phyloP scores from a whole-genome alignment of 2,113 vertebrate genomes.

The Astur gentilis region DNA sequence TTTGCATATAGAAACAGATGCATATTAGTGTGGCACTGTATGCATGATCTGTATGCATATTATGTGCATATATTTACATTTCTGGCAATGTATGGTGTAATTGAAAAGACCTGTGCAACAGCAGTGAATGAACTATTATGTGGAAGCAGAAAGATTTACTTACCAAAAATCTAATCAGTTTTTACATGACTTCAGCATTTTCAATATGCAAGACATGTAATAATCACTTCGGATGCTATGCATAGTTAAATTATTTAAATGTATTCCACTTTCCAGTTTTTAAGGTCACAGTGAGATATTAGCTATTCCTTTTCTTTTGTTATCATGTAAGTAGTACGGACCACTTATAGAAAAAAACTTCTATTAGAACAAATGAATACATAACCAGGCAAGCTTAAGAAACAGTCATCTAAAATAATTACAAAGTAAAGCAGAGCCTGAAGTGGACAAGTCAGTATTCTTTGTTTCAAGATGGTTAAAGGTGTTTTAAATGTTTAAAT shows the following conservation, averaged over 20 bases:
- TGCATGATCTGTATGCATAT: not conserved
- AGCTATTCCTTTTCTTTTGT: not conserved
- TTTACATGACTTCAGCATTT: slow-evolving; percentile 2
- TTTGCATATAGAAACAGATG: not conserved
- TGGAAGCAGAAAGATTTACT: not conserved
- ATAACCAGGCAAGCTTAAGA: not conserved
- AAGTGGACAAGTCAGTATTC: not conserved
- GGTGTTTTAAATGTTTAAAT: slow-evolving; percentile 1
- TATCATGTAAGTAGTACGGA: not conserved
- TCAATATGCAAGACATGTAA: not conserved
- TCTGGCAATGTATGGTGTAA: not conserved
- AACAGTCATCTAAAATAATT: not conserved
- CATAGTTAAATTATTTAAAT: slow-evolving; percentile 47
- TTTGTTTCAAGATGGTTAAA: not conserved
- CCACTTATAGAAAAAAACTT: not conserved
- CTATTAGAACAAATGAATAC: not conserved
- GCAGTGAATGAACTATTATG: not conserved
- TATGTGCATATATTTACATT: not conserved
- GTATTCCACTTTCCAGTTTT: slow-evolving; percentile 2
- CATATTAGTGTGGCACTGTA: not conserved
- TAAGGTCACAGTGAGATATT: slow-evolving; percentile 22
- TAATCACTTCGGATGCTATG: not conserved
- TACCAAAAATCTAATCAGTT: not conserved
- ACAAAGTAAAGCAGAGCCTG: not conserved
- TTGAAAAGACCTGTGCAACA: not conserved